phyloP scores from a whole-genome alignment of 2,797 vertebrate genomes.

The Bucorvus abyssinicus region DNA sequence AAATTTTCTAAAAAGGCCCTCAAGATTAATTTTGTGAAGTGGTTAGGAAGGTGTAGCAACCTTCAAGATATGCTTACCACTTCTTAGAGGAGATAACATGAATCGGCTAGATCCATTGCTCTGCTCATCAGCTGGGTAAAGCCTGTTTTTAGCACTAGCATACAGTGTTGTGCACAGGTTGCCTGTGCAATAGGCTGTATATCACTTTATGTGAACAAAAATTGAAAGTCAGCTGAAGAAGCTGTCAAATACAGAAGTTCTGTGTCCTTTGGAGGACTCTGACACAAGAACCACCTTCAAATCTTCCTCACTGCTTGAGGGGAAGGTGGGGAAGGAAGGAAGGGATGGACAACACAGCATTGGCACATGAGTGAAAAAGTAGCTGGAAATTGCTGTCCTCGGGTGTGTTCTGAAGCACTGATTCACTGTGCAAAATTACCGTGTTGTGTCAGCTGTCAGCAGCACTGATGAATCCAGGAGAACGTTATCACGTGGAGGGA shows the following conservation, averaged over 20 bases:
- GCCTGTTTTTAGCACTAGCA: background rate
- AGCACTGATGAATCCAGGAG: background rate
- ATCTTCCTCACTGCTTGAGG: background rate
- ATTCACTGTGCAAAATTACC: background rate
- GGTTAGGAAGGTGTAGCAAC: background rate
- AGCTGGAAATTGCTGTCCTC: background rate
- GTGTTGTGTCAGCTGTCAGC: accelerated
- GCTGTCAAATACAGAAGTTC: background rate
- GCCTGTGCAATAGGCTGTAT: accelerated
- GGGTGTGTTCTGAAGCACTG: accelerated
- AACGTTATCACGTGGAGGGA: accelerated
- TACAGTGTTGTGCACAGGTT: background rate
- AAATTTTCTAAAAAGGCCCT: background rate
- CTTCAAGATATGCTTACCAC: accelerated
- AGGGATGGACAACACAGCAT: accelerated
- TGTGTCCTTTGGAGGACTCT: background rate
- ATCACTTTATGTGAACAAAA: background rate
- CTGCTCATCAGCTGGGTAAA: background rate
- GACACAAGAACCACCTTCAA: background rate
- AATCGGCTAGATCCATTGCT: background rate
- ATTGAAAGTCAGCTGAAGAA: background rate
- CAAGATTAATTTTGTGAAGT: background rate
- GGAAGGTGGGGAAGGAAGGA: background rate
- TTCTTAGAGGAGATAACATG: background rate
- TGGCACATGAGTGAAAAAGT: background rate